Evolutionary conservation across 2,888 invertebrate genomes (phyloP).

Genomic region (Oxytorus armatus): DNA sequence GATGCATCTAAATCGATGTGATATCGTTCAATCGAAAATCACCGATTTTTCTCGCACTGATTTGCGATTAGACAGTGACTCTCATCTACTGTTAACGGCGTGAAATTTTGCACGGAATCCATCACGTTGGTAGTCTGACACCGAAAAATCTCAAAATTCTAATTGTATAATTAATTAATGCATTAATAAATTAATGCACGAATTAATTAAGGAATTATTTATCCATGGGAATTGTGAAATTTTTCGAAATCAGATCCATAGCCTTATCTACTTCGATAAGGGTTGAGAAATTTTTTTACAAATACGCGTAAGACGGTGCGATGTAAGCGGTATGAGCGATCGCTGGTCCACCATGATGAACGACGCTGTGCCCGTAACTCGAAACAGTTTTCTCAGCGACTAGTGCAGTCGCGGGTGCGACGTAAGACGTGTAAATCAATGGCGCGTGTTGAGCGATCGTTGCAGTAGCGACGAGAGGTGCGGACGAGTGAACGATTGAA

Average conservation of each 20-base stretch:
- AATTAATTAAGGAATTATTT: not conserved
- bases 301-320: conserved; percentile 60
- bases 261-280: not conserved
- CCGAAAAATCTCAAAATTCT: conserved; percentile 21
- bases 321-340: conserved; percentile 69
- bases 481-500: conserved; percentile 84
- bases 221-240: conserved; percentile 1
- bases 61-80: not conserved
- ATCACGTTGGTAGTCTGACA: conserved; percentile 28
- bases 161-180: not conserved
- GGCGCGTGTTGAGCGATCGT: conserved; percentile 67
- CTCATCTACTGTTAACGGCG: not conserved
- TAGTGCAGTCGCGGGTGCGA: conserved; percentile 67
- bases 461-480: conserved; percentile 84
- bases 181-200: not conserved
- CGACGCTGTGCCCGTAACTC: conserved; percentile 74
- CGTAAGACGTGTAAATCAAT: conserved; percentile 60
- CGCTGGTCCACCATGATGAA: conserved; percentile 71
- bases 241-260: conserved; percentile 43
- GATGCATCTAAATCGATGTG: not conserved
- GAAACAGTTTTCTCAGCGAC: conserved; percentile 74
- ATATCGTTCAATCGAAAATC: not conserved
- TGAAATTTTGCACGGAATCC: not conserved
- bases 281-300: conserved; percentile 25
- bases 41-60: not conserved